Conservation (phyloP, 2,113 vertebrate genomes). For the Pseudorasbora parva region DNA sequence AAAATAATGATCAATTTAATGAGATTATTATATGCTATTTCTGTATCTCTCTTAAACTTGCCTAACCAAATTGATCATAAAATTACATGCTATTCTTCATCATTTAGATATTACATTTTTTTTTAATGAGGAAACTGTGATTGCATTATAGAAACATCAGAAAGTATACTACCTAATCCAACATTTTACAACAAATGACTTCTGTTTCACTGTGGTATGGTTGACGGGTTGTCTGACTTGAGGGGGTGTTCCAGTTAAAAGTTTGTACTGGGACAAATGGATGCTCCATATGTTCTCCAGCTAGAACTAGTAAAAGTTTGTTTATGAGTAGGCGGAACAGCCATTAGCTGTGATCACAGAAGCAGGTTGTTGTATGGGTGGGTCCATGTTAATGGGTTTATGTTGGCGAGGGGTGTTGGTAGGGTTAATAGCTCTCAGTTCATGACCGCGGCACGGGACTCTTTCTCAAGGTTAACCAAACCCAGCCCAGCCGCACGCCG, state of each 20-base stretch:
- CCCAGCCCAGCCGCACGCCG: slow-evolving; percentile 88
- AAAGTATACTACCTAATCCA: too few relatives aligned
- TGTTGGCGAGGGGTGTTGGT: slow-evolving; percentile 48
- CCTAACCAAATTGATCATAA: not conserved
- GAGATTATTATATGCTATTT: not conserved
- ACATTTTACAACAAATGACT: too few relatives aligned
- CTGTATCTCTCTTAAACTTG: not conserved
- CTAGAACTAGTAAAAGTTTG: slow-evolving; percentile 64
- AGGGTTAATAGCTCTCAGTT: slow-evolving; percentile 69
- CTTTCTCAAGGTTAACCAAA: slow-evolving; percentile 74
- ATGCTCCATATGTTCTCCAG: not conserved
- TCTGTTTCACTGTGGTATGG: too few relatives aligned
- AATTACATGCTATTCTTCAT: not conserved
- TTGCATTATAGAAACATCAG: too few relatives aligned
- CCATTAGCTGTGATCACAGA: slow-evolving; percentile 67
- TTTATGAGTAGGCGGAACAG: slow-evolving; percentile 62
- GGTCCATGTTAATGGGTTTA: slow-evolving; percentile 65
- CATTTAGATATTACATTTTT: too few relatives aligned
- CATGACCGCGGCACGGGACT: slow-evolving; percentile 60
- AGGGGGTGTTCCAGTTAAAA: too few relatives aligned
- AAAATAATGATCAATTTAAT: not conserved
- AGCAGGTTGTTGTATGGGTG: slow-evolving; percentile 44
- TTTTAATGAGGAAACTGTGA: too few relatives aligned
- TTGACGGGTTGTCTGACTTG: too few relatives aligned
- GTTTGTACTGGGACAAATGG: too few relatives aligned